phyloP scores from a whole-genome alignment of 2,113 vertebrate genomes.

The Dipodomys merriami region DNA sequence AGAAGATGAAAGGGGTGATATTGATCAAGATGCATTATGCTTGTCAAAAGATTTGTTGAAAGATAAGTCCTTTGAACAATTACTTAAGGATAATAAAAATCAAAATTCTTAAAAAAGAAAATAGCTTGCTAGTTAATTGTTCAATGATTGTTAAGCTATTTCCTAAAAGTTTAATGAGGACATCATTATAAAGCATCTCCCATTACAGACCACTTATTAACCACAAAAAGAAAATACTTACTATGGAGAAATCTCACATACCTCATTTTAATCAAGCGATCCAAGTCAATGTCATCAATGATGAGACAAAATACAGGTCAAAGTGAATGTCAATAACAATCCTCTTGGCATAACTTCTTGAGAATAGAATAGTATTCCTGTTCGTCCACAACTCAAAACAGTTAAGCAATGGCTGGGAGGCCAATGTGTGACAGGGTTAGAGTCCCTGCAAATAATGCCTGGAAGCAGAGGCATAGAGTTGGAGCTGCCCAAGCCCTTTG shows the following conservation, averaged over 20 bases:
- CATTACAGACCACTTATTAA: not conserved
- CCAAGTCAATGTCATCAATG: not conserved
- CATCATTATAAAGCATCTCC: not conserved
- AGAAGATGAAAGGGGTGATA: too few species aligned
- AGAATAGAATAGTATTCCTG: not conserved
- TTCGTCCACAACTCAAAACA: too few species aligned
- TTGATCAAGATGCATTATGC: too few species aligned
- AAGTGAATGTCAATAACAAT: not conserved
- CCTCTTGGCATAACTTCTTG: not conserved
- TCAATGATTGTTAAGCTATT: not conserved
- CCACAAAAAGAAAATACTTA: not conserved
- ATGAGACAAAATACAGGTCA: not conserved
- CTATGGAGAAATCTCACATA: not conserved
- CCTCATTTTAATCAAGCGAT: not conserved
- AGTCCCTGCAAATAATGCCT: not conserved
- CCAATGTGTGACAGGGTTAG: not conserved
- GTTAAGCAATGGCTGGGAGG: not conserved
- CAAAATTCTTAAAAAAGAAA: not conserved
- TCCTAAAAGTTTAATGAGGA: not conserved
- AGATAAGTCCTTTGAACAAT: too few species aligned
- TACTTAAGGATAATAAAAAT: too few species aligned
- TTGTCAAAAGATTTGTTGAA: too few species aligned
- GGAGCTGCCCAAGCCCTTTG: not conserved
- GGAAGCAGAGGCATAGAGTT: not conserved
- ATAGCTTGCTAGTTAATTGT: not conserved